Evolutionary conservation across 1,140 invertebrate species (phyloP).

Genomic region (Octopus sinensis): DNA sequence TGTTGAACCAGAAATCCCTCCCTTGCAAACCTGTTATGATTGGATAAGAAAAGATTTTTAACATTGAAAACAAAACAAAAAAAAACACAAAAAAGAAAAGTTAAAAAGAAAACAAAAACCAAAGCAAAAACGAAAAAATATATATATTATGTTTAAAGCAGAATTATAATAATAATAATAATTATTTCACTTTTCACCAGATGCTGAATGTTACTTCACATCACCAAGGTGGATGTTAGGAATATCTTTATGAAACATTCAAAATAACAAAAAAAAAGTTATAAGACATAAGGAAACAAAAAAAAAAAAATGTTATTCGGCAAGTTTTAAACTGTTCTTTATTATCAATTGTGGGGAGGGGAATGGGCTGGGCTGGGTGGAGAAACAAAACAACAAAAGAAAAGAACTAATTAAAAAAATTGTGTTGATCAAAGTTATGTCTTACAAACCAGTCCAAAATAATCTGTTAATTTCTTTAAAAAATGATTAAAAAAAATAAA

Average conservation of each 20-base stretch:
- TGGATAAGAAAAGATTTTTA: slow-evolving; percentile 10
- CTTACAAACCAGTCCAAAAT: too few species aligned
- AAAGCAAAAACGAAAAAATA: slow-evolving; percentile 1
- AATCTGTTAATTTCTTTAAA: too few species aligned
- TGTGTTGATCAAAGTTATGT: too few species aligned
- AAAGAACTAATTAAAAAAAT: too few species aligned
- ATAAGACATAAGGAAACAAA: too few species aligned
- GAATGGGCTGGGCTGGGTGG: too few species aligned
- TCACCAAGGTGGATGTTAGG: background rate
- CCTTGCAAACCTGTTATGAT: slow-evolving; percentile 14
- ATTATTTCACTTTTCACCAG: background rate
- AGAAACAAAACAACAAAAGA: too few species aligned
- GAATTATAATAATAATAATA: background rate
- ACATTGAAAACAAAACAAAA: slow-evolving; percentile 12
- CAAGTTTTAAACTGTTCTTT: too few species aligned
- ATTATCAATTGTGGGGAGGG: too few species aligned
- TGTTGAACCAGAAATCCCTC: slow-evolving; percentile 16
- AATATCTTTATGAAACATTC: too few species aligned
- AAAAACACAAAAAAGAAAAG: background rate
- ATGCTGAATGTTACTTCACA: background rate
- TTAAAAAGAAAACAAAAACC: background rate
- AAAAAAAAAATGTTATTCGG: background rate
- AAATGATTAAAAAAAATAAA: too few species aligned
- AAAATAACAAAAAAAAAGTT: too few species aligned
- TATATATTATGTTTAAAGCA: slow-evolving; percentile 10